phyloP scores from a whole-genome alignment of 2,113 vertebrate genomes.

The Periophthalmodon schlosseri region DNA sequence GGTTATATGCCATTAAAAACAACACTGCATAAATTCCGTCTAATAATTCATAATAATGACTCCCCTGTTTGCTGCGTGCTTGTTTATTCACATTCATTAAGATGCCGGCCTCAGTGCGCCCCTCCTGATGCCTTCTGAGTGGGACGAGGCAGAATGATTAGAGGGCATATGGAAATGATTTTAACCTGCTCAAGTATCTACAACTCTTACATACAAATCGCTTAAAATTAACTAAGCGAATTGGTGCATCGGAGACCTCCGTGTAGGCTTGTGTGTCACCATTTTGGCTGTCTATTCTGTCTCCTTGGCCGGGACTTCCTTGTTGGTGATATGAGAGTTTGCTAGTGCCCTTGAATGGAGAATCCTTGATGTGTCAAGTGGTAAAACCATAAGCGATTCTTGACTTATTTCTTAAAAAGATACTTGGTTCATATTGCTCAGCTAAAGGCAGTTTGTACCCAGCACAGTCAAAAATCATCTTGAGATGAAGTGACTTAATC shows the following conservation, averaged over 20 bases:
- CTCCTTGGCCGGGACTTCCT: slow-evolving; percentile 57
- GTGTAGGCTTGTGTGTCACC: slow-evolving; percentile 26
- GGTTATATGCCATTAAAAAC: slow-evolving; percentile 65
- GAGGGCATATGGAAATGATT: slow-evolving; percentile 65
- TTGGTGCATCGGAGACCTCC: slow-evolving; percentile 9
- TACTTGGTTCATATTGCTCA: background rate
- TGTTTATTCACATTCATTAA: slow-evolving; percentile 65
- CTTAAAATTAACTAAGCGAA: slow-evolving; percentile 21
- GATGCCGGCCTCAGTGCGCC: slow-evolving; percentile 51
- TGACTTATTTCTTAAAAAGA: slow-evolving; percentile 8
- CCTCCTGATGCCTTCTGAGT: slow-evolving; percentile 46
- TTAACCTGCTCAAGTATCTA: slow-evolving; percentile 46
- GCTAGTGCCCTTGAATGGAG: slow-evolving; percentile 49
- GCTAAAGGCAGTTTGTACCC: background rate
- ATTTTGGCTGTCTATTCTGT: slow-evolving; percentile 36
- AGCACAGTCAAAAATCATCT: background rate
- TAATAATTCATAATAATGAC: slow-evolving; percentile 71
- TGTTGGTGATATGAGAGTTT: slow-evolving; percentile 45
- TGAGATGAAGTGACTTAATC: background rate
- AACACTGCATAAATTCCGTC: slow-evolving; percentile 54
- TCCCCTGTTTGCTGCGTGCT: slow-evolving; percentile 46
- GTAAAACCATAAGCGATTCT: slow-evolving; percentile 16
- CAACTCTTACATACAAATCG: slow-evolving; percentile 31
- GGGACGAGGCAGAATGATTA: slow-evolving; percentile 54
- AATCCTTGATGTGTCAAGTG: slow-evolving; percentile 52